Conservation (phyloP, 2,113 vertebrate species). For the Nannobrachium achirus region DNA sequence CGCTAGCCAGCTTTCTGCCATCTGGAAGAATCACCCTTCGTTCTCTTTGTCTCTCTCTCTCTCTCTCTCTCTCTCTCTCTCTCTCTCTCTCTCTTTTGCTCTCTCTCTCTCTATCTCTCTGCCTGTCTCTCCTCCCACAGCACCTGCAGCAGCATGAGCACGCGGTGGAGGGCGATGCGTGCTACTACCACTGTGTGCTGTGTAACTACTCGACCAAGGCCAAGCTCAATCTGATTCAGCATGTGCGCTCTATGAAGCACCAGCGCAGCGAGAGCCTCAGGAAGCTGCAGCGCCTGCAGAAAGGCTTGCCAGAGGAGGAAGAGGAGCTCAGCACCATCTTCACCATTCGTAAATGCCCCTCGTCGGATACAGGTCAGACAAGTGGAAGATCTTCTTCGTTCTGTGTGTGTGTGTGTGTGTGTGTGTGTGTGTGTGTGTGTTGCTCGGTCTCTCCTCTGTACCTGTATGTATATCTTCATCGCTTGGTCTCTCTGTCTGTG, state of each 20-base stretch:
- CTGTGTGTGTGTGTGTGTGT: too few relatives aligned
- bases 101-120: constrained; percentile 15
- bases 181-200: constrained; percentile 96
- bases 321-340: constrained; percentile 96
- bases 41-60: constrained; percentile 35
- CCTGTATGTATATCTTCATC: background rate
- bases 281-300: constrained; percentile 95
- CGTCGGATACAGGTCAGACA: constrained; percentile 87
- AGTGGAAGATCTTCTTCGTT: too few relatives aligned
- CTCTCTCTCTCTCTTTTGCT: background rate
- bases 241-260: constrained; percentile 98
- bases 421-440: background rate
- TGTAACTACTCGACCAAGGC: constrained; percentile 98
- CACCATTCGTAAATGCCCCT: constrained; percentile 93
- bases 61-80: constrained; percentile 29
- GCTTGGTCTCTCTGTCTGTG: background rate
- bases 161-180: constrained; percentile 91
- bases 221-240: constrained; percentile 98
- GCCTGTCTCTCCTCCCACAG: constrained; percentile 72
- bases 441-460: constrained; percentile 1
- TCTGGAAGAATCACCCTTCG: constrained; percentile 70
- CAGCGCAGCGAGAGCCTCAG: constrained; percentile 95
- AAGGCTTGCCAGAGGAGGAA: constrained; percentile 93
- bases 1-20: constrained; percentile 59
- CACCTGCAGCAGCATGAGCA: constrained; percentile 98